These are phyloP conservation scores for Axinella damicornis DNA, from an alignment of 37 sponge, comb jelly and placozoan genomes.

Conservation along the genomic window DNA sequence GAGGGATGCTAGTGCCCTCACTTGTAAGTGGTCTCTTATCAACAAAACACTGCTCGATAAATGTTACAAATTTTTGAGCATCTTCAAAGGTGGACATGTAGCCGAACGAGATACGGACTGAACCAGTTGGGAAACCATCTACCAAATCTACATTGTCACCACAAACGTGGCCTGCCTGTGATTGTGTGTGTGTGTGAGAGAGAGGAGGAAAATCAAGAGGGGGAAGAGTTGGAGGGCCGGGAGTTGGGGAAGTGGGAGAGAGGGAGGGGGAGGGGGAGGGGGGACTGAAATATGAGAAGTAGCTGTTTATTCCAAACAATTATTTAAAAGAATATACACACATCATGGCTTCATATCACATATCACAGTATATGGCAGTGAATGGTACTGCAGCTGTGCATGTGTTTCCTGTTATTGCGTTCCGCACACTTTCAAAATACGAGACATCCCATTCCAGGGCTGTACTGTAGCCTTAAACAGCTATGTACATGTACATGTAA, in stretches of 20 bases:
- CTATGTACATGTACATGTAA: too few relatives aligned
- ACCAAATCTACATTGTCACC: conserved; percentile 89
- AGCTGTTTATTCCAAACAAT: too few relatives aligned
- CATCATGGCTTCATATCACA: too few relatives aligned
- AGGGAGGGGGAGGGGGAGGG: neutral
- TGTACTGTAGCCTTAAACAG: too few relatives aligned
- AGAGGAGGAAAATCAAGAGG: neutral
- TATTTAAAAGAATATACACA: too few relatives aligned
- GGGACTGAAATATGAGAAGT: too few relatives aligned
- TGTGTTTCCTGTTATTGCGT: too few relatives aligned
- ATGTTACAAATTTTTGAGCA: conserved; percentile 58
- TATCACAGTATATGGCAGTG: too few relatives aligned
- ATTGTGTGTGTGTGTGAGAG: neutral
- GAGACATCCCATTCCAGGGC: too few relatives aligned
- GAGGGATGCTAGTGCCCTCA: too few relatives aligned
- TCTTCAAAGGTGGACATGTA: conserved; percentile 83
- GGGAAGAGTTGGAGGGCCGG: neutral
- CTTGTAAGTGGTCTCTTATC: neutral
- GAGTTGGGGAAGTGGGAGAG: neutral
- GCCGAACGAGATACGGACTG: conserved; percentile 91
- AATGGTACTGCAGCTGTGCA: too few relatives aligned
- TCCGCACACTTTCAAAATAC: too few relatives aligned
- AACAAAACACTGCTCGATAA: conserved; percentile 72
- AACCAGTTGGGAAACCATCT: conserved; percentile 89
- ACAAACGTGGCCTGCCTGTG: conserved; percentile 92